Percentiles rank a stretch among this genome's conserved stretches.
Conservation (phyloP, 2,113 vertebrate genomes). For the Muntiacus muntjak region DNA sequence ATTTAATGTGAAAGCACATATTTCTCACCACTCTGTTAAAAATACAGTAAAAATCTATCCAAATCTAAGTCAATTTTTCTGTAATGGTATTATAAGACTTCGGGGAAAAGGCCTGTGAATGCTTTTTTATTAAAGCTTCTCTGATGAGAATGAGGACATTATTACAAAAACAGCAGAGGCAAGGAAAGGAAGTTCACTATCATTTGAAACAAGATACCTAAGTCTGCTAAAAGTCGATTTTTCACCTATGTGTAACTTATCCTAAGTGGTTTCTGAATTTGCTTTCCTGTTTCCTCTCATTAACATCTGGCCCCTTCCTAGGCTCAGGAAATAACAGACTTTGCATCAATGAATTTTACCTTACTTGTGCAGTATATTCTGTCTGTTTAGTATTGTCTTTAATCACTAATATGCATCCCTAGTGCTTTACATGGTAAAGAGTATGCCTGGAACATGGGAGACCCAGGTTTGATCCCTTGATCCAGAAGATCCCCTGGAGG, state of each 20-base stretch:
- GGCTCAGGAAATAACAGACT: neutral
- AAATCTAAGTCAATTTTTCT: neutral
- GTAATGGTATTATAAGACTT: neutral
- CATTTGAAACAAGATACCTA: neutral
- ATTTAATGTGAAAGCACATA: neutral
- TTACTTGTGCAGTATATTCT: neutral
- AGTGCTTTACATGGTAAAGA: neutral
- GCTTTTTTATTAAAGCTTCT: neutral
- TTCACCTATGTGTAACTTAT: neutral
- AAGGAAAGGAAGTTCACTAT: neutral
- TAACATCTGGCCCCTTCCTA: neutral
- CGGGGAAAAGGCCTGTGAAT: neutral
- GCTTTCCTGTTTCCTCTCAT: neutral
- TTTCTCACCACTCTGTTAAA: conserved; percentile 16
- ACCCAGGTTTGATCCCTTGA: neutral
- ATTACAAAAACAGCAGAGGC: neutral
- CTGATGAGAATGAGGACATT: neutral
- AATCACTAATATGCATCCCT: neutral
- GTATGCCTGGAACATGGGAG: neutral
- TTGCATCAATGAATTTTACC: neutral
- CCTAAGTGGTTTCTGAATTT: neutral
- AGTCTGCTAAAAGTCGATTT: neutral
- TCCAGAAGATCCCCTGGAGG: neutral
- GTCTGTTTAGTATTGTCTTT: neutral
- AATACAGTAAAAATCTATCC: neutral